Evolutionary conservation across 53 echinoderm and acorn worm species (phyloP).

Genomic region (Arbacia lixula): DNA sequence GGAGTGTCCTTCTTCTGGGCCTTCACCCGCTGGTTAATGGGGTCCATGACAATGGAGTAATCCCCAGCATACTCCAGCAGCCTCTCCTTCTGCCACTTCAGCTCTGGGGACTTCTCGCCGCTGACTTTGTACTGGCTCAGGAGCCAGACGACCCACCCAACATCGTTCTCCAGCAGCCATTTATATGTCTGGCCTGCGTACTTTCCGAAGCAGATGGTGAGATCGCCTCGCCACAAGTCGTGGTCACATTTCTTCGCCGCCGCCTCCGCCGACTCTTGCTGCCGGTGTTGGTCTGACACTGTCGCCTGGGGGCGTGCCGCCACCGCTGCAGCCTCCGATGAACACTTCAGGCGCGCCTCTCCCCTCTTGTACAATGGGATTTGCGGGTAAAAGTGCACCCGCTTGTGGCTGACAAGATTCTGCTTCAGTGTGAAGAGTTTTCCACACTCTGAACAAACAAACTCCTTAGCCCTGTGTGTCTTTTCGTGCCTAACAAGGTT

Average conservation of each 20-base stretch:
- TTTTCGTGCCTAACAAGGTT: slow-evolving; percentile 13
- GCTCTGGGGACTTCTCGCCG: slow-evolving; percentile 1
- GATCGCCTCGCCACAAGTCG: slow-evolving; percentile 24
- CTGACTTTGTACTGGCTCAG: background rate
- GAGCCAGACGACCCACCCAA: slow-evolving; percentile 54
- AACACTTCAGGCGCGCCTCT: background rate
- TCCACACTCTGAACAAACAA: slow-evolving; percentile 9
- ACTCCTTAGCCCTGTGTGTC: background rate
- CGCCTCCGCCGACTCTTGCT: slow-evolving; percentile 32
- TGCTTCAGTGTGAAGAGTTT: slow-evolving; percentile 32
- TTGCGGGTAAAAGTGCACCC: slow-evolving; percentile 16
- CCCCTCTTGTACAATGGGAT: slow-evolving; percentile 12
- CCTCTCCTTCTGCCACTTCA: slow-evolving; percentile 53
- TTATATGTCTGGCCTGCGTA: slow-evolving; percentile 33
- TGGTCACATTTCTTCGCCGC: slow-evolving; percentile 19
- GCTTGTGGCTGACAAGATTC: slow-evolving; percentile 8
- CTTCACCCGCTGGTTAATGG: background rate
- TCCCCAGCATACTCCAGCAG: slow-evolving; percentile 18
- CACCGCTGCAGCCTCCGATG: background rate
- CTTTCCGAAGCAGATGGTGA: background rate
- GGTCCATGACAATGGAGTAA: background rate
- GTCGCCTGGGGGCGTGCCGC: background rate
- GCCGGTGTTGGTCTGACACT: background rate
- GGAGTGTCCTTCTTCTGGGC: background rate
- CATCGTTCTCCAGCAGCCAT: slow-evolving; percentile 66